phyloP scores from a whole-genome alignment of 2,888 invertebrate species.

The Platypus cylindrus region DNA sequence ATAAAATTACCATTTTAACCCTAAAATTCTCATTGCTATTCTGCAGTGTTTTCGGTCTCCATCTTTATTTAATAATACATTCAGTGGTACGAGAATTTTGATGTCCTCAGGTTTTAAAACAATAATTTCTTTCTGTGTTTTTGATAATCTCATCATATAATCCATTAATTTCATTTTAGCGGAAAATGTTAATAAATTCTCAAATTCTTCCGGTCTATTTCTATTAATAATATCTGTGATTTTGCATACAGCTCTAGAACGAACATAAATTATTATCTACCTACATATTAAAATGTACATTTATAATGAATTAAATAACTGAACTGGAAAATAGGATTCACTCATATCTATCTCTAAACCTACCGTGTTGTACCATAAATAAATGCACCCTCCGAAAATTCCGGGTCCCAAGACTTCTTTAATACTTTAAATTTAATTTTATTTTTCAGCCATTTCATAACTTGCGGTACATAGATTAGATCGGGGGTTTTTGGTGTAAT shows the following conservation, averaged over 20 bases:
- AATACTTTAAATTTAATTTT: conserved; percentile 31
- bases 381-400: conserved; percentile 35
- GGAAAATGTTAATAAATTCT: conserved; percentile 24
- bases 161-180: conserved; percentile 24
- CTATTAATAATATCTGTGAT: conserved; percentile 32
- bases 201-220: conserved; percentile 26
- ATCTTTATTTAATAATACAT: conserved; percentile 21
- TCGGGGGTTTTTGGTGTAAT: conserved; percentile 29
- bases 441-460: conserved; percentile 31
- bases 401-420: conserved; percentile 31
- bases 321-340: too few species aligned
- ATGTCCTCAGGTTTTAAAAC: conserved; percentile 30
- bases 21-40: conserved; percentile 28
- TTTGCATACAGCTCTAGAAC: conserved; percentile 27
- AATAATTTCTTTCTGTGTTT: conserved; percentile 28
- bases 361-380: conserved; percentile 28
- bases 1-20: conserved; percentile 30
- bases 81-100: conserved; percentile 32
- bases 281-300: neutral
- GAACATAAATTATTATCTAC: conserved; percentile 15
- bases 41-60: conserved; percentile 23
- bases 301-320: too few species aligned
- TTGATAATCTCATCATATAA: conserved; percentile 25
- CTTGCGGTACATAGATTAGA: conserved; percentile 32
- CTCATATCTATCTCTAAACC: too few species aligned